These are phyloP conservation scores for Eidolon dupreanum DNA, from an alignment of 2,797 vertebrate species.

Conservation along the genomic window DNA sequence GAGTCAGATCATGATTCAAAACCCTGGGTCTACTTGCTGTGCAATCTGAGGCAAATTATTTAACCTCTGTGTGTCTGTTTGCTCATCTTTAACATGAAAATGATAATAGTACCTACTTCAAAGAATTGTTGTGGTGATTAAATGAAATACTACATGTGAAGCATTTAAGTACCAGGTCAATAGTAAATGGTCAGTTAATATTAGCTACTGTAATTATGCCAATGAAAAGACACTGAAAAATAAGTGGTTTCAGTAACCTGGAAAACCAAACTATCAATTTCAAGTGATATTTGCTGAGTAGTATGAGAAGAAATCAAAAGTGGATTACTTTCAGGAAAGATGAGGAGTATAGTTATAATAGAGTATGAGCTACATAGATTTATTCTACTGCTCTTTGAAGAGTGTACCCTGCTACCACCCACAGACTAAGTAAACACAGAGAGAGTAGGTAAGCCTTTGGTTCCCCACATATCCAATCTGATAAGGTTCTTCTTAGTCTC, in stretches of 20 bases:
- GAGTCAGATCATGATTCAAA: not conserved
- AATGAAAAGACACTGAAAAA: conserved; percentile 24
- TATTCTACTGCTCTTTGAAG: not conserved
- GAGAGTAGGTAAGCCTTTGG: not conserved
- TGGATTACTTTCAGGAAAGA: not conserved
- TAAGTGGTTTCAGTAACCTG: not conserved
- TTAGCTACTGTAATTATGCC: not conserved
- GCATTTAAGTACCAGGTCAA: not conserved
- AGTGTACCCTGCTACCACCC: not conserved
- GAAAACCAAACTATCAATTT: not conserved
- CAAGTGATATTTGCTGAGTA: conserved; percentile 8
- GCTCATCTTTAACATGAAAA: not conserved
- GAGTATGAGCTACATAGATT: not conserved
- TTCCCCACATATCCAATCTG: no score
- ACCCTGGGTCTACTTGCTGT: not conserved
- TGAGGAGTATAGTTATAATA: conserved; percentile 15
- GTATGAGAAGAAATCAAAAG: conserved; percentile 8
- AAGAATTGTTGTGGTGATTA: not conserved
- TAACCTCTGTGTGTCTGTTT: not conserved
- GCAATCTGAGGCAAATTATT: not conserved
- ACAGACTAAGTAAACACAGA: not conserved
- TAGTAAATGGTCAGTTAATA: not conserved
- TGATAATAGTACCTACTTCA: not conserved
- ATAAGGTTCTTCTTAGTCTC: not conserved
- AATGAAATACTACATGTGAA: not conserved